Conservation (phyloP, 53 echinoderm and acorn worm species). For the Hippasteria phrygiana region DNA sequence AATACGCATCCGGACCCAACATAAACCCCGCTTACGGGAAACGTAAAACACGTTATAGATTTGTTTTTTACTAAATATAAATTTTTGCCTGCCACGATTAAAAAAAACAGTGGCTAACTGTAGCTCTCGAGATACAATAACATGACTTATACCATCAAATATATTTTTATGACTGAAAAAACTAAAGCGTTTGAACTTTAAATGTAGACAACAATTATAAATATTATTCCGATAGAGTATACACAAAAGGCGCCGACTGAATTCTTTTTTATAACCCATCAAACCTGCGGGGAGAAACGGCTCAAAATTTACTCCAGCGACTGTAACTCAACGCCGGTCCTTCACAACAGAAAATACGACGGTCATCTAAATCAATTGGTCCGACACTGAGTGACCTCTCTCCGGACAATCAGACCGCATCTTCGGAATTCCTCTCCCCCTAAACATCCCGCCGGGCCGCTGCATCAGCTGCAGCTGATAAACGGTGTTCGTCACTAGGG, state of each 20-base stretch:
- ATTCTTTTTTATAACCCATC: constrained; percentile 9
- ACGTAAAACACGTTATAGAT: too few species aligned
- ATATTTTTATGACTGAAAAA: background rate
- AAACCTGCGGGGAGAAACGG: background rate
- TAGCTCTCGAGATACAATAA: background rate
- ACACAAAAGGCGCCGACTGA: constrained; percentile 9
- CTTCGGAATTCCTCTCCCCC: background rate
- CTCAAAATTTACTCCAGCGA: background rate
- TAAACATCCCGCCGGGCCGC: background rate
- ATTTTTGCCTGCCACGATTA: too few species aligned
- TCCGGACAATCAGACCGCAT: constrained; percentile 30
- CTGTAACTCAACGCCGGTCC: background rate
- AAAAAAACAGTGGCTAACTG: too few species aligned
- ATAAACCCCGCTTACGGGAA: too few species aligned
- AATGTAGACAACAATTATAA: constrained; percentile 27
- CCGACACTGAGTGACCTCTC: constrained; percentile 13
- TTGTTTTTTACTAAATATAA: too few species aligned
- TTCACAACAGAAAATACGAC: constrained; percentile 4
- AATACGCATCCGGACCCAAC: too few species aligned
- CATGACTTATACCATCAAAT: background rate
- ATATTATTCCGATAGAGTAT: constrained; percentile 21
- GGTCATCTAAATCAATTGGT: constrained; percentile 18
- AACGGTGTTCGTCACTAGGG: background rate
- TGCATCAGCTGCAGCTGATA: background rate
- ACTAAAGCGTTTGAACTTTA: constrained; percentile 30